Conservation (phyloP, 1,140 invertebrate genomes). For the Papilio helenus region DNA sequence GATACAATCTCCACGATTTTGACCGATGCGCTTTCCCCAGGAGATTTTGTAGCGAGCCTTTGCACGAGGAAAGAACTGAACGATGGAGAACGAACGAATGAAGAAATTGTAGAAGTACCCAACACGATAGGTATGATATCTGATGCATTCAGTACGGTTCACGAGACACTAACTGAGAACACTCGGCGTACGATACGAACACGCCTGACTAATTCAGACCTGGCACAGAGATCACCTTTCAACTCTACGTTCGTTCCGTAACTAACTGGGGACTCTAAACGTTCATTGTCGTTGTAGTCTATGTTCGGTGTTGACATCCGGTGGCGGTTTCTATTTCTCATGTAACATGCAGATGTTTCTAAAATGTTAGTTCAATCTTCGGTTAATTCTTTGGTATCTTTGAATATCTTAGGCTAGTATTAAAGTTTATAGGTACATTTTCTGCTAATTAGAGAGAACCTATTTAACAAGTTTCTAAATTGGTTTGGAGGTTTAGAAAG, state of each 20-base stretch:
- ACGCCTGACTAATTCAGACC: constrained; percentile 55
- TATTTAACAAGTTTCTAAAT: background rate
- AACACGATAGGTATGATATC: constrained; percentile 62
- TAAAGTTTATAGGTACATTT: background rate
- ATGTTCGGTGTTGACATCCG: constrained; percentile 30
- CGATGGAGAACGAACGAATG: constrained; percentile 47
- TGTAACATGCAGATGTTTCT: constrained; percentile 1
- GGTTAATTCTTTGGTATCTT: background rate
- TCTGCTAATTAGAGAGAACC: background rate
- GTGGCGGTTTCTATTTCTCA: constrained; percentile 34
- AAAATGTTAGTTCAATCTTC: constrained; percentile 20
- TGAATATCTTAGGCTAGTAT: background rate
- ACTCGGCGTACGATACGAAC: constrained; percentile 44
- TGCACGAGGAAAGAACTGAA: constrained; percentile 63
- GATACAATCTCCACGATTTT: constrained; percentile 43
- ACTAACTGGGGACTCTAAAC: constrained; percentile 37
- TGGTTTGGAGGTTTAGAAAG: too few species aligned
- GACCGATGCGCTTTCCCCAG: constrained; percentile 66
- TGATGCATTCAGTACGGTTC: constrained; percentile 39
- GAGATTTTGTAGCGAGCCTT: constrained; percentile 70
- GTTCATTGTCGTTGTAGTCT: constrained; percentile 37
- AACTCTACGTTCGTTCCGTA: constrained; percentile 42
- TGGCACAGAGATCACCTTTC: constrained; percentile 49
- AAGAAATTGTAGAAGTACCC: constrained; percentile 56
- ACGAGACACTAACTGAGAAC: constrained; percentile 60